These are phyloP conservation scores for Sternarchorhynchus goeldii DNA, from an alignment of 2,797 vertebrate species.

Conservation along the genomic window DNA sequence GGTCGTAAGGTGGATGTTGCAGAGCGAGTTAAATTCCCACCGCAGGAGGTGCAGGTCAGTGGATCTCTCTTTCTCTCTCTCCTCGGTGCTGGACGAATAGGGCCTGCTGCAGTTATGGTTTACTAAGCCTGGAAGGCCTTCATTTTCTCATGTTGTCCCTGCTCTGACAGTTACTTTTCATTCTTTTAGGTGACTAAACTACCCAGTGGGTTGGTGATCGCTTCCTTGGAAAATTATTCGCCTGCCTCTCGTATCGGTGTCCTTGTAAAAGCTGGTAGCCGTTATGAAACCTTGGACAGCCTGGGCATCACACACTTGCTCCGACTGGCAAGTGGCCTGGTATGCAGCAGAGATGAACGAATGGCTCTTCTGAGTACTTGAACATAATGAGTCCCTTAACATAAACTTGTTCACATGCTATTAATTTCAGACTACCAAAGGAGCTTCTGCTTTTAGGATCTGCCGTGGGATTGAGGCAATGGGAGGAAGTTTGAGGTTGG, in stretches of 20 bases:
- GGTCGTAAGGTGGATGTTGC: constrained; percentile 77
- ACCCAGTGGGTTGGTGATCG: constrained; percentile 89
- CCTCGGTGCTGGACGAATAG: constrained; percentile 65
- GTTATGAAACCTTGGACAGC: constrained; percentile 83
- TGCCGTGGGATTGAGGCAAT: constrained; percentile 92
- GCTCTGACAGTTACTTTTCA: constrained; percentile 33
- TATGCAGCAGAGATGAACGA: constrained; percentile 59
- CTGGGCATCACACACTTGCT: constrained; percentile 88
- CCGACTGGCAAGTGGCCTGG: constrained; percentile 86
- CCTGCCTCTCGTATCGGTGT: constrained; percentile 89
- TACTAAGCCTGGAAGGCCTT: constrained; percentile 36
- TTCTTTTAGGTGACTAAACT: constrained; percentile 77
- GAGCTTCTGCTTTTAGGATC: constrained; percentile 93
- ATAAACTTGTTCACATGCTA: constrained; percentile 14
- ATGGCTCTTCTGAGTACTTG: not conserved
- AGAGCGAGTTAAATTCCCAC: constrained; percentile 68
- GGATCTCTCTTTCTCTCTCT: constrained; percentile 56
- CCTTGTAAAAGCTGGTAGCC: constrained; percentile 88
- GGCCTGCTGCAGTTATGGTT: constrained; percentile 42
- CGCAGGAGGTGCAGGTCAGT: constrained; percentile 89
- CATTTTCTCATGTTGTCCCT: constrained; percentile 59
- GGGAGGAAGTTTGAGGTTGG: constrained; percentile 90
- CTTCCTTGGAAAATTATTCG: constrained; percentile 91
- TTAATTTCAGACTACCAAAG: constrained; percentile 88
- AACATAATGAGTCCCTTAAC: not conserved